These are phyloP conservation scores for Cydia pomonella DNA, from an alignment of 1,140 invertebrate genomes.

Conservation along the genomic window DNA sequence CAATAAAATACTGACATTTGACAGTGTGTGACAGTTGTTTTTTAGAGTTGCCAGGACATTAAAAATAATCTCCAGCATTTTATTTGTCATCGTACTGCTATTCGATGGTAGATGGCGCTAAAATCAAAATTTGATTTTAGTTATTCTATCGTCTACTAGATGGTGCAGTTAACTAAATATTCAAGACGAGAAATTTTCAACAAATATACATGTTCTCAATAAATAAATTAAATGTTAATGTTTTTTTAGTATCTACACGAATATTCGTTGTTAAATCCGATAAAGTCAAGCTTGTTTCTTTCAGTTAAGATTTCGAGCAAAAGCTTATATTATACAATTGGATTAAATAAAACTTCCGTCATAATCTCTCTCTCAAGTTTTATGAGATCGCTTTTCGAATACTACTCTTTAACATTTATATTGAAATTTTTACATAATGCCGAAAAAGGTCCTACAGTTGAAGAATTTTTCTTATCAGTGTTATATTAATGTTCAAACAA, in stretches of 20 bases:
- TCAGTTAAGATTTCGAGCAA: not conserved
- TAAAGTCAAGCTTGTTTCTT: not conserved
- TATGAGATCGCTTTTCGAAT: conserved; percentile 49
- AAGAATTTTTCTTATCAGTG: not conserved
- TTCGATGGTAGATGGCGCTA: conserved; percentile 21
- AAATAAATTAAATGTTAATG: not conserved
- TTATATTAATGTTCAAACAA: not conserved
- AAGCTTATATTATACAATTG: conserved; percentile 37
- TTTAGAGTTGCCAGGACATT: not conserved
- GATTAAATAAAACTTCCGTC: conserved; percentile 59
- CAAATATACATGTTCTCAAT: not conserved
- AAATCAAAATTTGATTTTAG: not conserved
- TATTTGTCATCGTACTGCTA: not conserved
- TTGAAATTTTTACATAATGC: conserved; percentile 64
- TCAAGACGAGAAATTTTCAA: not conserved
- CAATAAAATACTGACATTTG: conserved; percentile 21
- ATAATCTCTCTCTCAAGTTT: conserved; percentile 57
- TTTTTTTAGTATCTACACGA: not conserved
- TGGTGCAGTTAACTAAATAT: not conserved
- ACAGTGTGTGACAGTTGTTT: not conserved
- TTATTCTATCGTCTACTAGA: not conserved
- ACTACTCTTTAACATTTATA: conserved; percentile 60
- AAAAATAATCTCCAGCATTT: not conserved
- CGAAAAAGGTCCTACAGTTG: conserved; percentile 11
- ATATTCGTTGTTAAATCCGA: not conserved